Conservation (phyloP, 2,888 invertebrate species). For the Machimus atricapillus region DNA sequence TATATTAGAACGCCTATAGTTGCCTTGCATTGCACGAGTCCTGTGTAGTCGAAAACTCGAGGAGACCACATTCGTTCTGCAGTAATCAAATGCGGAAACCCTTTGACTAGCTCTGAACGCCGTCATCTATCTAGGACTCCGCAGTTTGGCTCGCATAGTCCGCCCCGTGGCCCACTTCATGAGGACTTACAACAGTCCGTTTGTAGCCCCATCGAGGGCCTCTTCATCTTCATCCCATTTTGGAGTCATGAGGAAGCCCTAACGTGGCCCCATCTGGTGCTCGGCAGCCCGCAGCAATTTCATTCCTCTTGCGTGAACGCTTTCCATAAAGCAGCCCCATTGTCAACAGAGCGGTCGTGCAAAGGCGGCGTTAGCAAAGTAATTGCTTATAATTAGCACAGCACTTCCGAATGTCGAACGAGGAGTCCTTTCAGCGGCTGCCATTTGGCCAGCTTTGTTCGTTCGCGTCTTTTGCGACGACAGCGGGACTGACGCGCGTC, state of each 20-base stretch:
- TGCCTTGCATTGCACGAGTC: too few species aligned
- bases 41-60: neutral
- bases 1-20: too few species aligned
- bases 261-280: neutral
- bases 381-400: neutral
- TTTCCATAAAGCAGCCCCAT: neutral
- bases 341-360: neutral
- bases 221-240: neutral
- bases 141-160: neutral
- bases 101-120: neutral
- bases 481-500: neutral
- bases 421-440: neutral
- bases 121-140: neutral
- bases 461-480: neutral
- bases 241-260: neutral
- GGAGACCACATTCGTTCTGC: neutral
- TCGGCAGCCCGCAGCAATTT: neutral
- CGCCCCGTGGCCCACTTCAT: neutral
- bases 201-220: neutral
- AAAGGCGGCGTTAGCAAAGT: neutral
- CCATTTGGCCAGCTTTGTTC: neutral
- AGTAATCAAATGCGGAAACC: neutral
- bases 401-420: neutral
- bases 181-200: neutral
- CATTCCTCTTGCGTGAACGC: neutral